Evolutionary conservation across 2,888 invertebrate species (phyloP), one percentile per base, ranked within the genome.

Genomic region (Diogma glabrata): DNA sequence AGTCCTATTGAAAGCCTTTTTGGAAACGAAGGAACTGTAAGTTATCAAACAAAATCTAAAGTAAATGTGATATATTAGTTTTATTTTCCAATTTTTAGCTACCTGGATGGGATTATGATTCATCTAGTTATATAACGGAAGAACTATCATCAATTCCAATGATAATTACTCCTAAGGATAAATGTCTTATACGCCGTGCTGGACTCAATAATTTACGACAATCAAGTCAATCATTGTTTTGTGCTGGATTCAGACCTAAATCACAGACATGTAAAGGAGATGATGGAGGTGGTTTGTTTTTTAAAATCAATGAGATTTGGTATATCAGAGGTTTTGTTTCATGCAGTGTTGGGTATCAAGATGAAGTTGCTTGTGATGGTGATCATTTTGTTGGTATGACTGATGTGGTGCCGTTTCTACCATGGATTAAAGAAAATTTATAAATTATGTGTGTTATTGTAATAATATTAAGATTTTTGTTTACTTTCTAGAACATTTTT

Each of bases 161-260:
- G 78, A 79, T 78, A 0, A 70, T 79, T 8, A 76, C 78, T 1
- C 72, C 75, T 55, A 75, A 75, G 54, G 73, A 75, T 60, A 75
- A 75, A 6, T 80, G 80, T 63, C 71, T 79, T 57, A 66, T 76
- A 8, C 46, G 14, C 4, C 24, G 24, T 16, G n/a, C 43, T 7
- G 22, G 43, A n/a, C 5, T 46, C 5, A 46, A 24, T 9, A 3
- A 22, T 46, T 26, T 23, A 8, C 24, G n/a, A 4, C 22, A 23
- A 23, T 46, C 46, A 14, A n/a, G n/a, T n/a, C n/a, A n/a, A n/a
- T n/a, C n/a, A n/a, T n/a, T n/a, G n/a, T n/a, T n/a, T n/a, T n/a
- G 43, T 43, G 28, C 28, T 12, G 10, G n/a, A 9, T n/a, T 36
- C 48, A 55, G 19, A 36, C 55, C 55, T 51, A 54, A 55, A 14